Base-by-base conservation (phyloP, 2,797 vertebrate genomes). In the Eulemur coronatus region DNA sequence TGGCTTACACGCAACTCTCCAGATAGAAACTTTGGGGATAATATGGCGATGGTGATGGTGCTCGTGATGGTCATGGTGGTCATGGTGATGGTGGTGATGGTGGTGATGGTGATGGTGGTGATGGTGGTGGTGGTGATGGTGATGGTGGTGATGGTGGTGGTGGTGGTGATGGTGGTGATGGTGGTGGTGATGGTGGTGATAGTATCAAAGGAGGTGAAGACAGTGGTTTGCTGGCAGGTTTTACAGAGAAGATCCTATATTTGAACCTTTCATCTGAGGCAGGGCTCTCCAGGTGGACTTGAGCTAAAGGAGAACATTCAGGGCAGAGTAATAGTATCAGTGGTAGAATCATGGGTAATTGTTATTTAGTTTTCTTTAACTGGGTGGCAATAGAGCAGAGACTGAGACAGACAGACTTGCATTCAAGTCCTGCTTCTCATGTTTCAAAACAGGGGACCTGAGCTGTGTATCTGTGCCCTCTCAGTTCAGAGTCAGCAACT, bases 41-140 rank as follows among this genome's bases (percentile, higher is more conserved):
- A n/a, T n/a, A n/a, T 14, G 72, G 2, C 41, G 10, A 1, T 18
- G 30, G 22, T 20, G 52, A 0, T 46, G 4, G 1, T 18, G 20
- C 13, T 26, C 12, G 2, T 5, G 22, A 4, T 11, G 30, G 20
- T 28, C 35, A 13, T 63, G 8, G 28, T 41, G 26, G 41, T n/a
- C 15, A 22, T 48, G 15, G 7, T 8, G 79, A 18, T 7, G 41
- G 17, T 4, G 30, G 6, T 15, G 43, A 1, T 30, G 14, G 7
- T n/a, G 48, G 4, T 81, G 80, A 13, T 59, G 69, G 20, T 26
- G 15, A 0, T 43, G 38, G 7, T n/a, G 20, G 3, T 46, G 38
- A 1, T 35, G 90, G 3, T 20, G 22, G 5, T 14, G n/a, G 8
- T 28, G 7, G 2, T 33, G 30, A 9, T 30, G 12, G 2, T 26